A percentile compares a stretch with the other conserved stretches of the same genome.
Conservation (phyloP, 2,113 vertebrate genomes). For the Solea solea region DNA sequence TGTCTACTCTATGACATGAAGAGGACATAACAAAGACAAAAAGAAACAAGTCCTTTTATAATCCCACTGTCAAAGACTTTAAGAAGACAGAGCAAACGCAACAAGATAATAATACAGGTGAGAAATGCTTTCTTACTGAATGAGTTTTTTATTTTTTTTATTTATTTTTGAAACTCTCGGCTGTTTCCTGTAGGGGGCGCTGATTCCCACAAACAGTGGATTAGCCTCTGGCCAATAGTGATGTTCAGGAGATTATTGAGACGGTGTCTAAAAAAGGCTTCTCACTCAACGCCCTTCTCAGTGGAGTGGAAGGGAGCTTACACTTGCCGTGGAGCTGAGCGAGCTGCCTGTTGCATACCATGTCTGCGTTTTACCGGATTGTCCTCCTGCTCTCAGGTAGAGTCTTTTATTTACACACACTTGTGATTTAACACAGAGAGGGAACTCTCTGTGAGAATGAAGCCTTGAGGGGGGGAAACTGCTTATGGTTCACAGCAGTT, state of each 20-base stretch:
- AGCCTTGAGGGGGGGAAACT: too few species aligned
- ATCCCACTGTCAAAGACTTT: too few species aligned
- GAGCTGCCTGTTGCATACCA: constrained; percentile 50
- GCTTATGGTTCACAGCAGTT: too few species aligned
- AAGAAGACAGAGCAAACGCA: too few species aligned
- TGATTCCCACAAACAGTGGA: constrained; percentile 43
- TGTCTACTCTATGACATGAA: too few species aligned
- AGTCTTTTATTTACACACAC: constrained; percentile 38
- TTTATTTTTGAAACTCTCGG: neutral
- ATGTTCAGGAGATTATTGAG: constrained; percentile 70
- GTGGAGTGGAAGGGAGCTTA: constrained; percentile 23
- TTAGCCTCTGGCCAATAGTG: constrained; percentile 63
- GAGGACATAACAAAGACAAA: too few species aligned
- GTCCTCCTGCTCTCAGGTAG: constrained; percentile 77
- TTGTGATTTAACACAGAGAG: neutral
- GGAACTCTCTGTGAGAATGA: too few species aligned
- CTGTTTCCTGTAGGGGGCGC: constrained; percentile 52
- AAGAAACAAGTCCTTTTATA: too few species aligned
- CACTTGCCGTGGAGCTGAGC: neutral
- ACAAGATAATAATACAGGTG: too few species aligned
- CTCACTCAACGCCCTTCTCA: constrained; percentile 21
- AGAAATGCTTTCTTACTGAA: too few species aligned
- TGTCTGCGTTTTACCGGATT: constrained; percentile 63
- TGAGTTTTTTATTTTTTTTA: too few species aligned
- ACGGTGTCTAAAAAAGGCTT: constrained; percentile 68